A percentile compares a stretch with the other conserved stretches of the same genome.
Conservation (phyloP, 2,797 vertebrate species). For the Onychomys leucogaster region DNA sequence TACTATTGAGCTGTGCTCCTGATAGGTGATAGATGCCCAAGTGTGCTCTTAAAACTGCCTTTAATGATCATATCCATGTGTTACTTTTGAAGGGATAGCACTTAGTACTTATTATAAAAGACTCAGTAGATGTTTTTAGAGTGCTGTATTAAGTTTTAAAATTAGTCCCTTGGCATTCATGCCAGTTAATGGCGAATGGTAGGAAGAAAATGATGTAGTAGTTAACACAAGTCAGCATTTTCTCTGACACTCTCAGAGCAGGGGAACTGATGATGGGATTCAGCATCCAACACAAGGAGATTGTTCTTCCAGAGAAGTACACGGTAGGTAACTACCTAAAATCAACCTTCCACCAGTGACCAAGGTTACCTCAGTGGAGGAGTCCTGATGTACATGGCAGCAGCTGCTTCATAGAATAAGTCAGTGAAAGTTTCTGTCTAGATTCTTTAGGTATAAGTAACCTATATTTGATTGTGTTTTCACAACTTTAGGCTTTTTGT, state of each 20-base stretch:
- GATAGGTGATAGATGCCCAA: not conserved
- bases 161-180: not conserved
- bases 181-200: not conserved
- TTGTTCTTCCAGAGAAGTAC: conserved; percentile 28
- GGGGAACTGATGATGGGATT: not conserved
- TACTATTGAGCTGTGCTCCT: not conserved
- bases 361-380: not conserved
- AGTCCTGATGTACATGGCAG: not conserved
- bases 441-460: conserved; percentile 21
- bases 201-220: not conserved
- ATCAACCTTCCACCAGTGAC: not conserved
- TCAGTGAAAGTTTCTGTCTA: conserved; percentile 22
- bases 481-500: conserved; percentile 49
- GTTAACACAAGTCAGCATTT: conserved; percentile 22
- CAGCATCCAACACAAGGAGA: not conserved
- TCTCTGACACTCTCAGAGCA: not conserved
- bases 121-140: too few species aligned
- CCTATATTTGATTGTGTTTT: conserved; percentile 6
- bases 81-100: conserved; percentile 33
- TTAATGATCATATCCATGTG: not conserved
- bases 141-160: too few species aligned
- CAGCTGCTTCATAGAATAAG: conserved; percentile 34
- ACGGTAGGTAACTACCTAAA: not conserved
- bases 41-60: not conserved
- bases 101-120: conserved; percentile 19